These are phyloP conservation scores for Notolepis coatsorum DNA, from an alignment of 2,797 vertebrate genomes.

Conservation along the genomic window DNA sequence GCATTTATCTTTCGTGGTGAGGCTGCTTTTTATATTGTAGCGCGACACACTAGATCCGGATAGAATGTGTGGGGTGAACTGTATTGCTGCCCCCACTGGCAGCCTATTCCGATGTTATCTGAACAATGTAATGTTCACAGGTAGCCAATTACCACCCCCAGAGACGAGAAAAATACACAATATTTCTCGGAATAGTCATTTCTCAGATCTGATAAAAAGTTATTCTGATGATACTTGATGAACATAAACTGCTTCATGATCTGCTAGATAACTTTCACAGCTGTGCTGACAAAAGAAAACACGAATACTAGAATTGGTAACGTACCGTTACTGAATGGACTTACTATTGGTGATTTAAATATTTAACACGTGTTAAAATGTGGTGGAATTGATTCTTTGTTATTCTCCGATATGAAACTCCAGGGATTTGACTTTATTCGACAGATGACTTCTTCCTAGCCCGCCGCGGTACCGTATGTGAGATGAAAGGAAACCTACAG, in stretches of 20 bases:
- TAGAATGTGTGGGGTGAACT: conserved; percentile 57
- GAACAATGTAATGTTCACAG: conserved; percentile 52
- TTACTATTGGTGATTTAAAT: too few relatives aligned
- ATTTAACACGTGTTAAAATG: too few relatives aligned
- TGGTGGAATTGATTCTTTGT: too few relatives aligned
- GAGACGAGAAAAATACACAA: conserved; percentile 46
- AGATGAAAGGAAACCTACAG: conserved; percentile 46
- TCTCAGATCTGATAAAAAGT: conserved; percentile 34
- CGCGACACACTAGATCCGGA: conserved; percentile 29
- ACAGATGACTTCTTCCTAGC: neutral
- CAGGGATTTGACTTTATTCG: neutral
- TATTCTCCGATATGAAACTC: neutral
- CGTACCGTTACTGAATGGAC: too few relatives aligned
- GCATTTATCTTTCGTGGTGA: conserved; percentile 69
- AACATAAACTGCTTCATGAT: conserved; percentile 13
- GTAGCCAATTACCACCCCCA: conserved; percentile 36
- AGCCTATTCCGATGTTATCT: conserved; percentile 42
- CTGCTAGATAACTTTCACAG: too few relatives aligned
- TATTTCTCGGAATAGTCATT: conserved; percentile 55
- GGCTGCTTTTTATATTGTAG: conserved; percentile 58
- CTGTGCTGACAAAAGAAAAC: too few relatives aligned
- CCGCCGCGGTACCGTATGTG: conserved; percentile 1
- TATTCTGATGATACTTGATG: conserved; percentile 34
- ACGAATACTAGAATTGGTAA: too few relatives aligned
- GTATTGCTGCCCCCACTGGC: conserved; percentile 48